Evolutionary conservation across 2,113 vertebrate genomes (phyloP).

Genomic region (Monarcha castaneiventris): DNA sequence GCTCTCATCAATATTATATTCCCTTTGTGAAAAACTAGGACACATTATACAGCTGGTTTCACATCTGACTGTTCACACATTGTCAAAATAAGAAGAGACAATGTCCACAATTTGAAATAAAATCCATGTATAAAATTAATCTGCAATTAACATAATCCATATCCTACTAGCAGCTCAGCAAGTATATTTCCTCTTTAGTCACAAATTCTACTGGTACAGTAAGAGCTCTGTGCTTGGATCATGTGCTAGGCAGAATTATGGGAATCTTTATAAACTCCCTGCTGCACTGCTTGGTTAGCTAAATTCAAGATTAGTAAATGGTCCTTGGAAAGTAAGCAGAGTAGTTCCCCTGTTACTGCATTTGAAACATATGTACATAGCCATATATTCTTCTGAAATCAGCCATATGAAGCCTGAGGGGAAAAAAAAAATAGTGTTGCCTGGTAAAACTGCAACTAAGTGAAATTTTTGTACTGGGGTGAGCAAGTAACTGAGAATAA

Average conservation of each 20-base stretch:
- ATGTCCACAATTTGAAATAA: neutral
- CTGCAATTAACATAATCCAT: neutral
- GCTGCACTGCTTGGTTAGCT: neutral
- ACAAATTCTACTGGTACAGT: neutral
- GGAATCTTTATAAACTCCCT: conserved; percentile 11
- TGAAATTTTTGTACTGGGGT: neutral
- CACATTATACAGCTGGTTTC: neutral
- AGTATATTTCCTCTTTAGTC: neutral
- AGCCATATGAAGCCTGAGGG: neutral
- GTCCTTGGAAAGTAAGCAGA: conserved; percentile 23
- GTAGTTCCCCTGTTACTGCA: neutral
- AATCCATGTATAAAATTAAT: neutral
- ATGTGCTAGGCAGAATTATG: neutral
- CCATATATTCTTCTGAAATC: neutral
- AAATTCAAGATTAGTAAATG: conserved; percentile 26
- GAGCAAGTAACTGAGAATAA: neutral
- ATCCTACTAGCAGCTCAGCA: neutral
- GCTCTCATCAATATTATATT: neutral
- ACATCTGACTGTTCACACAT: neutral
- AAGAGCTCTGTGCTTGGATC: neutral
- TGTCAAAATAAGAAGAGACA: neutral
- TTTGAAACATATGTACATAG: neutral
- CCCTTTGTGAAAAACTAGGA: neutral
- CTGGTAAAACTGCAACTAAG: neutral
- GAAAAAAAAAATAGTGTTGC: neutral